These are phyloP conservation scores for Cichladusa arquata DNA, from an alignment of 2,113 vertebrate genomes.

Conservation along the genomic window DNA sequence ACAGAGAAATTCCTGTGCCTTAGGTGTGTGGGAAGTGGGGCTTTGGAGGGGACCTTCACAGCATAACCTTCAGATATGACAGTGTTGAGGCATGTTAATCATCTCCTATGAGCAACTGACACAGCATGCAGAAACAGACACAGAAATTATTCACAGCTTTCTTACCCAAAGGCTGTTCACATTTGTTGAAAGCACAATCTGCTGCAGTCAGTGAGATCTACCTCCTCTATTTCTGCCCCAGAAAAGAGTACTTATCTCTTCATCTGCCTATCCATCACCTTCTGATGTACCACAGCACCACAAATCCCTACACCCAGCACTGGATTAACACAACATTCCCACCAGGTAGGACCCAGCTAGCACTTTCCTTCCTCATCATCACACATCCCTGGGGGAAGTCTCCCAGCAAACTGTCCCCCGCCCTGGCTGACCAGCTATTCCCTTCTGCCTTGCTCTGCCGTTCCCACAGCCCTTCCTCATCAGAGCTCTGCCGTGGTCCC, in stretches of 20 bases:
- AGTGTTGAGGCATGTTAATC: not conserved
- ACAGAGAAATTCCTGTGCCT: not conserved
- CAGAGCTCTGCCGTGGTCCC: accelerated
- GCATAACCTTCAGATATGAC: not conserved
- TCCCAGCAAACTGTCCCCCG: not conserved
- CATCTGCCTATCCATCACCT: not conserved
- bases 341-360: not conserved
- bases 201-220: not conserved
- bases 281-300: not conserved
- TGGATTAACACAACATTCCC: not conserved
- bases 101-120: not conserved
- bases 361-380: not conserved
- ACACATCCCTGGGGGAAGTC: not conserved
- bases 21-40: not conserved
- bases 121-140: not conserved
- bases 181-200: not conserved
- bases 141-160: not conserved
- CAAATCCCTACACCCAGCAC: not conserved
- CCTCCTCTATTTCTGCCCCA: not conserved
- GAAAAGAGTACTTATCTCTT: accelerated
- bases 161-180: not conserved
- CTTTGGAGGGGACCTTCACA: not conserved
- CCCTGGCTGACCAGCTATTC: not conserved
- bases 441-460: not conserved
- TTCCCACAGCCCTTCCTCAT: not conserved